Evolutionary conservation across 2,888 invertebrate genomes (phyloP), one percentile per base, ranked within the genome.

Genomic region (Cephus sareptanus): DNA sequence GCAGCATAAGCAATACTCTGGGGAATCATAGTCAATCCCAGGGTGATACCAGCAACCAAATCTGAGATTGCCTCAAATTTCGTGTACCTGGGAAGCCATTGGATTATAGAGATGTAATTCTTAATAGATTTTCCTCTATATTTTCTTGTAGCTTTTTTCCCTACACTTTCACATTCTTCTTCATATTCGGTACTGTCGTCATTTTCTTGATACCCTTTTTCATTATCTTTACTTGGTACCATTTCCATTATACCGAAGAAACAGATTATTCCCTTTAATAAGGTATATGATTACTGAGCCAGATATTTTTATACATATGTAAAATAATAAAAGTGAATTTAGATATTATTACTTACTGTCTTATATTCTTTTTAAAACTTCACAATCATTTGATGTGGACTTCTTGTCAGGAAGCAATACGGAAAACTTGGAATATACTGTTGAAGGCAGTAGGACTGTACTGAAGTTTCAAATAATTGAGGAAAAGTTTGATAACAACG

Each of bases 1-100:
- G 96, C 93, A 69, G 98, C 98, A 91, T 98, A 98, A 23, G 98
- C 98, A 86, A 98, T 96, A 85, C 97, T 97, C 92, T 98, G 98
- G 9, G 98, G 98, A 86, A 98, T 97, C 89, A 98, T 95, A 6
- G 98, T 98, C 76, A 98, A 92, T 0, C 98, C 98, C 13, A 98
- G 94, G 1, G 98, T 97, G 75, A 98, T 89, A 69, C 98, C 98
- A 23, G 98, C 98, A 84, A 98, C 96, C 76, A 96, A 88, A 93
- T 98, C 98, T 4, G 96, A 95, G 77, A 96, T 91, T 0, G 96
- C 95, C 82, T 94, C 93, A 81, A 94, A 92, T 83, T 94, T 94
- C 77, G 94, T 94, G 92, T 97, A 97, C 77, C 91, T 92, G 34
- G 94, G 94, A 81, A 96, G 92, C 97, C 96, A 96, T 85, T 92